Evolutionary conservation across 2,113 vertebrate genomes (phyloP), one percentile per base, ranked within the genome.

Genomic region (Onychostoma macrolepis): DNA sequence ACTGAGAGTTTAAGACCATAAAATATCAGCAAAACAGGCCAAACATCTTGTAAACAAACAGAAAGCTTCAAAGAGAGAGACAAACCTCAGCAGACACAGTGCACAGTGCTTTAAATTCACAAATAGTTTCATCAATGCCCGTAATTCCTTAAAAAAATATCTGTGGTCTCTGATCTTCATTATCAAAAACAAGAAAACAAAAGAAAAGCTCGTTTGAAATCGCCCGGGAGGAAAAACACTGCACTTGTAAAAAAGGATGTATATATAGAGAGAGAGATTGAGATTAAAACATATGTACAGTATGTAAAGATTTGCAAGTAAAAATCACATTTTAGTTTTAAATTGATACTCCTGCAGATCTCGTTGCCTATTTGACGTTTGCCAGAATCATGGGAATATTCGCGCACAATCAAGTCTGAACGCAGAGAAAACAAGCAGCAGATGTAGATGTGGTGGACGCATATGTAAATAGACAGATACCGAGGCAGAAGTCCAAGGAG

Each of bases 391-490:
- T 21, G 58, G 4, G 36, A 61, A 8, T 36, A 26, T 80, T 63
- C 33, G 15, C 11, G 19, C 53, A 17, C 53, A 8, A 58, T 41
- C 33, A 21, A 17, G 24, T 26, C 17, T 2, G 12, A 63, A 26
- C 6, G 21, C 53, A 26, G 56, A 41, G 56, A n/a, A 80, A 80
- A 41, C 53, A 24, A 41, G 58, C 79, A 65, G 58, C 38, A 81
- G 36, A 41, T 80, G 78, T 43, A 43, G 24, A 43, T 43, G 58
- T 28, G n/a, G 58, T 28, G n/a, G 36, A 63, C 4, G 38, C 56
- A 80, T 80, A 90, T 71, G 69, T 63, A 81, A 75, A 80, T 76
- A 28, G 81, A 83, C 81, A 53, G 65, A 65, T 13, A 50, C 17
- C 11, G 26, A 19, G 17, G 80, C 61, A 61, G 33, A 65, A 65